These are phyloP conservation scores for Ariopsis seemanni DNA, from an alignment of 2,113 vertebrate species.

Conservation along the genomic window DNA sequence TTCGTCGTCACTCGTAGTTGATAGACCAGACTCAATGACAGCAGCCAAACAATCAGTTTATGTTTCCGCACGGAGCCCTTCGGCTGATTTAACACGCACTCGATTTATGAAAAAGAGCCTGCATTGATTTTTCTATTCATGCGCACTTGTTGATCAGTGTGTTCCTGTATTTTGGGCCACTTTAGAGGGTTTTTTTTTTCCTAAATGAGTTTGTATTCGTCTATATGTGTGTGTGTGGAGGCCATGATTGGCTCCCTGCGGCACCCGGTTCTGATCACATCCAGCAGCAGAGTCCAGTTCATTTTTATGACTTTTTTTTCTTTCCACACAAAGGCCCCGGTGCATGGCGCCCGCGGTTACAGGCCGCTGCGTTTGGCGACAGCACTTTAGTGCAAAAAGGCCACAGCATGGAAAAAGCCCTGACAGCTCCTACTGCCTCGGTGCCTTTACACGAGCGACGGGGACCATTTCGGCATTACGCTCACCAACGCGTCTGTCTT, in stretches of 20 bases:
- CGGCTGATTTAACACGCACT: conserved; percentile 76
- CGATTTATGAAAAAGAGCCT: conserved; percentile 75
- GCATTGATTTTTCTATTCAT: conserved; percentile 71
- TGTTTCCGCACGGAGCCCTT: conserved; percentile 71
- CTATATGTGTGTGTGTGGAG: conserved; percentile 44
- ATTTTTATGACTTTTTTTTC: conserved; percentile 23
- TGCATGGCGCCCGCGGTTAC: conserved; percentile 45
- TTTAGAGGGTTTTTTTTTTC: conserved; percentile 18
- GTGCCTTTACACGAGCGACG: conserved; percentile 50
- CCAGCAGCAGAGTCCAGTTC: conserved; percentile 45
- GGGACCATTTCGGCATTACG: conserved; percentile 45
- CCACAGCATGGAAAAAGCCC: conserved; percentile 54
- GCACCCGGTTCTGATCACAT: conserved; percentile 34
- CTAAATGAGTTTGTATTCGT: neutral
- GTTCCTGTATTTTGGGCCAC: conserved; percentile 26
- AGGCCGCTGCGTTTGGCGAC: conserved; percentile 52
- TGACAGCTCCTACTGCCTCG: conserved; percentile 52
- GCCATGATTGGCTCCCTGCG: conserved; percentile 57
- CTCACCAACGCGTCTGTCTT: conserved; percentile 44
- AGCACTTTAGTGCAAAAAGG: conserved; percentile 56
- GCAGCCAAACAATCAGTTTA: conserved; percentile 69
- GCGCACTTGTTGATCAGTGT: conserved; percentile 65
- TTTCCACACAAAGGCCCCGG: conserved; percentile 38
- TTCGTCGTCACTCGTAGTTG: conserved; percentile 58
- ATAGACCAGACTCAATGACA: conserved; percentile 73